Evolutionary conservation across 2,113 vertebrate species (phyloP), one percentile per base, ranked within the genome.

Genomic region (Tapirus terrestris): DNA sequence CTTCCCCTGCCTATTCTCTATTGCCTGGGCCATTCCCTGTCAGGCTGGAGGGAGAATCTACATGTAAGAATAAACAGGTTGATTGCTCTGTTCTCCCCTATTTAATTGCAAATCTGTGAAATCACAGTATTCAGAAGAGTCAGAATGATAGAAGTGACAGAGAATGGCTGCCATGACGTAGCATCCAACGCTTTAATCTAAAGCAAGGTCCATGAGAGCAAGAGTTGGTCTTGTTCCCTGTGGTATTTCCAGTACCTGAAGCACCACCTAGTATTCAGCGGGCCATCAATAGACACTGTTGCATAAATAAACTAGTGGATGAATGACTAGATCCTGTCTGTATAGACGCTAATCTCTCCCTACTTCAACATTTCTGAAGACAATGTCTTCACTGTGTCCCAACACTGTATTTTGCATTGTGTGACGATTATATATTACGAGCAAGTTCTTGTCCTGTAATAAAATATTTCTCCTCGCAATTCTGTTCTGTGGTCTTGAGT

Each of bases 381-480:
- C 43, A 83, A 1, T 25, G 48, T 58, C 61, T 83, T 90, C 53
- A 48, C 12, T 12, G 5, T 56, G 51, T 83, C 72, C 73, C 4
- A 43, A 60, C 16, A 18, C 45, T 27, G 8, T 29, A 83, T 72
- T 96, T 83, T 56, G 39, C 10, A 43, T 53, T 56, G 12, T 81
- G 89, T 60, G 68, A 63, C 45, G 58, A 79, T 86, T 95, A 91
- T 39, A 89, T 86, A 89, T 86, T 87, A 92, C 81, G 51, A 91
- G 21, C 8, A 91, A 76, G n/a, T 95, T 95, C n/a, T 87, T 51
- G 21, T 68, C 18, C 70, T 77, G 4, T 27, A 80, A 45, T 85
- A 76, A 92, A 96, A 90, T 48, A 87, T 23, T 58, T 92, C 31
- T 70, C 36, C 43, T 92, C 12, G 2, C 73, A 67, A 73, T 89